Conservation (phyloP, 2,888 invertebrate genomes). For the Falcaria lacertinaria region DNA sequence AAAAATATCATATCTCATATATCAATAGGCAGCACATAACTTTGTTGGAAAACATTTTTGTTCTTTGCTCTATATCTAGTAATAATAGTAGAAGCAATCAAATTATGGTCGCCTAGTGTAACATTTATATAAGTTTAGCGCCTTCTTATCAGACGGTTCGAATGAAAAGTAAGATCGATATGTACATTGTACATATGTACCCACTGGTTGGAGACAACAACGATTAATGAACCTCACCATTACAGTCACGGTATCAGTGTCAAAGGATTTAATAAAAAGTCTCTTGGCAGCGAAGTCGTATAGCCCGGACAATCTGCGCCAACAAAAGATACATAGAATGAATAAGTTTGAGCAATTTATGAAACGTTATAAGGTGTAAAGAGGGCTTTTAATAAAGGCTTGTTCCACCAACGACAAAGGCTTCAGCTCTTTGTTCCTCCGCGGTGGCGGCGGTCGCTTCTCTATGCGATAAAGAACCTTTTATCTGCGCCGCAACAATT, state of each 20-base stretch:
- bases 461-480: conserved; percentile 35
- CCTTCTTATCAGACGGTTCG: too few relatives aligned
- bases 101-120: too few relatives aligned
- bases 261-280: conserved; percentile 1
- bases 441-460: conserved; percentile 27
- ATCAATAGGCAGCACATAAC: too few relatives aligned
- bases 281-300: background rate
- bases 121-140: too few relatives aligned
- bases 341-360: conserved; percentile 37
- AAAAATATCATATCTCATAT: too few relatives aligned
- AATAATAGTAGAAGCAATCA: too few relatives aligned
- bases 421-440: conserved; percentile 39
- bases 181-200: background rate
- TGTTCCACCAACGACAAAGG: conserved; percentile 47
- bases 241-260: background rate
- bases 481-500: conserved; percentile 33
- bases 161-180: too few relatives aligned
- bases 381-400: conserved; percentile 53
- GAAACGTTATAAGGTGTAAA: conserved; percentile 45
- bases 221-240: background rate
- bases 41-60: too few relatives aligned
- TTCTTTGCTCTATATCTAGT: too few relatives aligned
- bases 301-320: background rate
- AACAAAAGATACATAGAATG: conserved; percentile 18
- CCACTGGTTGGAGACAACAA: too few relatives aligned